Base-by-base conservation (phyloP, 2,888 invertebrate species). In the Neoitamus cyanurus region DNA sequence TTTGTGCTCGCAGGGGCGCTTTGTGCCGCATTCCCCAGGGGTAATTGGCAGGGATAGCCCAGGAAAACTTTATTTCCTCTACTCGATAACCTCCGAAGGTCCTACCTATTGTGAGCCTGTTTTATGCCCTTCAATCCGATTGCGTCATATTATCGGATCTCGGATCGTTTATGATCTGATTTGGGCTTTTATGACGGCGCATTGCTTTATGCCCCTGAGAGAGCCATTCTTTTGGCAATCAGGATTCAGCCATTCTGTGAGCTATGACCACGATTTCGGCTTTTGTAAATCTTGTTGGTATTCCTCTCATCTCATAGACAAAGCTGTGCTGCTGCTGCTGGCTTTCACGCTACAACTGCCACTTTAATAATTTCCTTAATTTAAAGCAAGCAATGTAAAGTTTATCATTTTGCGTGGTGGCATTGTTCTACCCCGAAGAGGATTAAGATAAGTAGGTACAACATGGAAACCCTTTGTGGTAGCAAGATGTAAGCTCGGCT, bases 91-190 rank as follows among this genome's bases (percentile, higher is more conserved):
- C 75, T 13, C 75, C 15, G 11, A 46, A 75, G 75, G 42, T 42
- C 11, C 20, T 42, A 25, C n/a, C 75, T 75, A 58, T 73, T 73
- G 73, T 73, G 73, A 36, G 30, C 15, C 36, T 72, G 73, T 20
- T 73, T 73, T 73, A 73, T 73, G 31, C 36, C 75, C n/a, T 75
- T 25, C 46, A 75, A 37, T 75, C 75, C 25, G 75, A 75, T 75
- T 75, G 75, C 75, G 42, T 25, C 28, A 30, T 75, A 75, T 75
- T 42, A 42, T 75, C 42, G 37, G 75, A 75, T 37, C 37, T 42
- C 25, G 75, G 75, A 37, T 75, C 75, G 25, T 75, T 75, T 75
- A 42, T 75, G 75, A 75, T 75, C 42, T 75, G 75, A 75, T 75
- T 75, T 75, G 13, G 75, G 25, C 28, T 42, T 75, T 34, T 75